These are phyloP conservation scores for Oxygymnocypris stewartii DNA, from an alignment of 2,113 vertebrate species.

Conservation along the genomic window DNA sequence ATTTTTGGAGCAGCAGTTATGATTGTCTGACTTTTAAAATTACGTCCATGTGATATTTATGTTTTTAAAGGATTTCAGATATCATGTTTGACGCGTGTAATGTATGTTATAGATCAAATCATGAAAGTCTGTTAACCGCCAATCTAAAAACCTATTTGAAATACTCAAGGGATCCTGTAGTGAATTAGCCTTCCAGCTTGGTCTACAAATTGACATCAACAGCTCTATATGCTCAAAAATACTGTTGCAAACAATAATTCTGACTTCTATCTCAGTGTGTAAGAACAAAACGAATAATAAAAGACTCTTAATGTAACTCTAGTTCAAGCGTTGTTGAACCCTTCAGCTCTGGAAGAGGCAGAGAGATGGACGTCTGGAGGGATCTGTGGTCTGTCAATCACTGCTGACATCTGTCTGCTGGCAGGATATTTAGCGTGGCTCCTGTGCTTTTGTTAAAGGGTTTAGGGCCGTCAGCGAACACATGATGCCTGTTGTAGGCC, in stretches of 20 bases:
- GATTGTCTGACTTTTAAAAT: not conserved
- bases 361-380: not conserved
- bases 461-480: constrained; percentile 16
- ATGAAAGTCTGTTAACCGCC: not conserved
- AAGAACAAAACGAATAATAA: not conserved
- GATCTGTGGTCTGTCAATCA: not conserved
- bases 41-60: not conserved
- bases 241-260: not conserved
- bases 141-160: constrained; percentile 11
- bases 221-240: not conserved
- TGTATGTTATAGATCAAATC: not conserved
- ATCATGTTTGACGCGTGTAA: not conserved
- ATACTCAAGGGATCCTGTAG: not conserved
- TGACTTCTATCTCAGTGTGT: not conserved
- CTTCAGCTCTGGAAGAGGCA: not conserved
- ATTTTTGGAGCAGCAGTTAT: not conserved
- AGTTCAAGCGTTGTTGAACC: not conserved
- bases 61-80: not conserved
- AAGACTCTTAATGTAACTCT: not conserved
- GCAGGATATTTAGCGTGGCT: not conserved
- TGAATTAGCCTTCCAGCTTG: not conserved
- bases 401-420: not conserved
- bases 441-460: constrained; percentile 11
- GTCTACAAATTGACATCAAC: not conserved
- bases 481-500: constrained; percentile 11